Percentiles rank a stretch among this genome's conserved stretches.
These are phyloP conservation scores for Orius insidiosus DNA, from an alignment of 1,140 invertebrate species.

Conservation along the genomic window DNA sequence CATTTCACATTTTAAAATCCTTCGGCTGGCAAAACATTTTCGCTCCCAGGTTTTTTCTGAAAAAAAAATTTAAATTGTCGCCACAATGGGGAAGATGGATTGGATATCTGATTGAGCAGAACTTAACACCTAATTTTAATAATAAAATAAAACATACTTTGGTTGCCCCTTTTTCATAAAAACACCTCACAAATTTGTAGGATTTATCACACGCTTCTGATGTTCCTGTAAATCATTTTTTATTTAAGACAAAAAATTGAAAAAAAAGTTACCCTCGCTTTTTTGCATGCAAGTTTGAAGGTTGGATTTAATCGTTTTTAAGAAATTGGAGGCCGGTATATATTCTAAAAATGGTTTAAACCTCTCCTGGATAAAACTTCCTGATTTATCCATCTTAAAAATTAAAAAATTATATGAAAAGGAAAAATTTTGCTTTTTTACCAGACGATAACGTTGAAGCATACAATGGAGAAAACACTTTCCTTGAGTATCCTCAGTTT, in stretches of 20 bases:
- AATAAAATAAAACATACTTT: too few species aligned
- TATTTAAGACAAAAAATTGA: not conserved
- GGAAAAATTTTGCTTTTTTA: not conserved
- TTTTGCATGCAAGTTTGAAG: not conserved
- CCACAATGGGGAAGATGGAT: too few species aligned
- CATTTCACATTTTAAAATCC: too few species aligned
- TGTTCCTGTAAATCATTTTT: not conserved
- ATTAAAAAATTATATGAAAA: not conserved
- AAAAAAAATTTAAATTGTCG: too few species aligned
- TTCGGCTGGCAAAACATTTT: too few species aligned
- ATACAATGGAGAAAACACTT: slow-evolving; percentile 3
- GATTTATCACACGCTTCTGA: not conserved
- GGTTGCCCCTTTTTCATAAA: not conserved
- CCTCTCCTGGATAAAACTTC: not conserved
- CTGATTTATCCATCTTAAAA: not conserved
- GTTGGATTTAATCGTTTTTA: not conserved
- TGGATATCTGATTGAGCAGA: too few species aligned
- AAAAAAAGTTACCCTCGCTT: not conserved
- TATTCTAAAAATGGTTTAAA: not conserved
- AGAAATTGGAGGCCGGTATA: not conserved
- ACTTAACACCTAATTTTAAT: too few species aligned
- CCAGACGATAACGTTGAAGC: not conserved
- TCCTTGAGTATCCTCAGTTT: not conserved
- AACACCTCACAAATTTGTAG: not conserved
- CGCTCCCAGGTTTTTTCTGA: too few species aligned